phyloP scores from a whole-genome alignment of 2,888 invertebrate species.

The Nomada hirtipes region DNA sequence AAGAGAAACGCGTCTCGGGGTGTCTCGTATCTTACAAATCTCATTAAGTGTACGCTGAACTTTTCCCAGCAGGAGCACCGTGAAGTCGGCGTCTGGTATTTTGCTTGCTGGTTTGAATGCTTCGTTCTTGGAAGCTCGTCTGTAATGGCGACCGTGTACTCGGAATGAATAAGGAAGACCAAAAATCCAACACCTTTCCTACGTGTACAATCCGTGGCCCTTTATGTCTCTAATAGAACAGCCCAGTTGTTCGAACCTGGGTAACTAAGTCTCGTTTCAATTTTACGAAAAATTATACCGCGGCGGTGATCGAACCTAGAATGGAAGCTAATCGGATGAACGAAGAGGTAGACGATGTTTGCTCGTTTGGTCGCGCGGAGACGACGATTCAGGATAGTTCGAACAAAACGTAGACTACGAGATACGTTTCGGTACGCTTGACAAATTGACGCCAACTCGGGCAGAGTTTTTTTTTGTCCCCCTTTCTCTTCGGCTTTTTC shows the following conservation, averaged over 20 bases:
- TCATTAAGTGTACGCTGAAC: slow-evolving; percentile 64
- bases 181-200: not conserved
- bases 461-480: slow-evolving; percentile 37
- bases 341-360: slow-evolving; percentile 22
- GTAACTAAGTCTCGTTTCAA: not conserved
- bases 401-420: slow-evolving; percentile 56
- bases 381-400: slow-evolving; percentile 59
- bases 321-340: slow-evolving; percentile 32
- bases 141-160: not conserved
- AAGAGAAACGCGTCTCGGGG: slow-evolving; percentile 39
- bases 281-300: not conserved
- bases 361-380: slow-evolving; percentile 40
- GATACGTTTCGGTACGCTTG: slow-evolving; percentile 71
- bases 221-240: not conserved
- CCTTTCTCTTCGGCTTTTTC: not conserved
- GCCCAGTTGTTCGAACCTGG: not conserved
- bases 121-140: slow-evolving; percentile 21
- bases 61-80: slow-evolving; percentile 12
- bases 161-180: not conserved
- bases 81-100: slow-evolving; percentile 14
- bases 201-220: too few species aligned
- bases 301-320: not conserved
- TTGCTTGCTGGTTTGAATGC: slow-evolving; percentile 24
- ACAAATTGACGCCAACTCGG: slow-evolving; percentile 69
- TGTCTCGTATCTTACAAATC: slow-evolving; percentile 76